phyloP scores from a whole-genome alignment of 2,797 vertebrate genomes.

The Paguma larvata region DNA sequence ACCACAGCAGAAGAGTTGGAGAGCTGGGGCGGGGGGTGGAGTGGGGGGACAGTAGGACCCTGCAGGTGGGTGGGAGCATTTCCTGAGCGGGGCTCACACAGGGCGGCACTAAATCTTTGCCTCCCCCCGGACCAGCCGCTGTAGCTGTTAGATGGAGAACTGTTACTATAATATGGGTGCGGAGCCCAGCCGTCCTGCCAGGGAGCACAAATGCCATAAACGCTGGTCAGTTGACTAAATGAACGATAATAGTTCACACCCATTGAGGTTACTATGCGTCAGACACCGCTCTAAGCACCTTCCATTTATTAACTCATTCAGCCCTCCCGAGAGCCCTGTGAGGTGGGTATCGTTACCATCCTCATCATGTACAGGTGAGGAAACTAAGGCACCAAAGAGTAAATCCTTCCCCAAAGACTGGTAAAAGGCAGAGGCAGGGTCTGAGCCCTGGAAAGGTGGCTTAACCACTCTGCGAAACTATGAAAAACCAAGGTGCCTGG shows the following conservation, averaged over 20 bases:
- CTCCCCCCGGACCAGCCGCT: not conserved
- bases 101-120: not conserved
- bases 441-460: not conserved
- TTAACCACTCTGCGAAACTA: not conserved
- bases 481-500: not conserved
- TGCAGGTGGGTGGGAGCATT: too few species aligned
- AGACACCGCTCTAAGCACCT: not conserved
- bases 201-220: not conserved
- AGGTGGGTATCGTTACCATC: not conserved
- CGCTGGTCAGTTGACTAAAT: not conserved
- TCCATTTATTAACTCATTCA: not conserved
- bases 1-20: too few species aligned
- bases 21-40: accelerated
- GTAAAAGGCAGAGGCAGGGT: not conserved
- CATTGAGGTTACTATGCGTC: not conserved
- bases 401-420: not conserved
- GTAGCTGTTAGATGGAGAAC: not conserved
- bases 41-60: too few species aligned
- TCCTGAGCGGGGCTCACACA: not conserved
- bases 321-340: not conserved
- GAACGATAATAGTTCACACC: not conserved
- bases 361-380: not conserved
- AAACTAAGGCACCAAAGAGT: not conserved
- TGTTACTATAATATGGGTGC: not conserved
- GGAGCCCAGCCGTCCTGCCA: not conserved